These are phyloP conservation scores for Hymenopus coronatus DNA, from an alignment of 2,888 invertebrate species.

Conservation along the genomic window DNA sequence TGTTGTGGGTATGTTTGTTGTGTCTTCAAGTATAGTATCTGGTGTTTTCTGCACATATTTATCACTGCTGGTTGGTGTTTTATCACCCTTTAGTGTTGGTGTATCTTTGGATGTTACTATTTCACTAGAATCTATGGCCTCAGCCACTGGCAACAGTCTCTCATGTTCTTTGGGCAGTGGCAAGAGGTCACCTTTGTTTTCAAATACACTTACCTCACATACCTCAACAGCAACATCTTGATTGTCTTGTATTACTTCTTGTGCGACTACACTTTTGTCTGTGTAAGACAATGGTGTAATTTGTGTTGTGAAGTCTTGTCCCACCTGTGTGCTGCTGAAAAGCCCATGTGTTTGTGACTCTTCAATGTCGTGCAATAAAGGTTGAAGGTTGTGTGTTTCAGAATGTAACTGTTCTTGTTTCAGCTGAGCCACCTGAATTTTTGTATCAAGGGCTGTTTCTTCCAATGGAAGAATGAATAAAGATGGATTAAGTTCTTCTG, in stretches of 20 bases:
- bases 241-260: neutral
- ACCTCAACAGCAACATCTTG: constrained; percentile 20
- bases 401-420: constrained; percentile 15
- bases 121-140: constrained; percentile 13
- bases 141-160: constrained; percentile 33
- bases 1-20: constrained; percentile 24
- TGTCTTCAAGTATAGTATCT: constrained; percentile 20
- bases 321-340: constrained; percentile 6
- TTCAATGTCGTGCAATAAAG: neutral
- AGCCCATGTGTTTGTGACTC: neutral
- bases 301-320: constrained; percentile 3
- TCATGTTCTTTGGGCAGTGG: constrained; percentile 31
- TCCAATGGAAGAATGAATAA: neutral
- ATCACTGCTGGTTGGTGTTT: constrained; percentile 6
- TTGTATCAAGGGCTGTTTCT: neutral
- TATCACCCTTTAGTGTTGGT: neutral
- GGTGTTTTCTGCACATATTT: constrained; percentile 22
- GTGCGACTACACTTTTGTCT: neutral
- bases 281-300: neutral
- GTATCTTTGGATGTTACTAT: neutral
- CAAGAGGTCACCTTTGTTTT: constrained; percentile 27
- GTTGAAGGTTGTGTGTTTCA: neutral
- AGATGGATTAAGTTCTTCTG: constrained; percentile 13
- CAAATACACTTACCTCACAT: constrained; percentile 32
- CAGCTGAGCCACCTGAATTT: neutral